Percentiles rank a stretch among this genome's conserved stretches.
Evolutionary conservation across 2,888 invertebrate species (phyloP).

Genomic region (Stenodera caucasica): DNA sequence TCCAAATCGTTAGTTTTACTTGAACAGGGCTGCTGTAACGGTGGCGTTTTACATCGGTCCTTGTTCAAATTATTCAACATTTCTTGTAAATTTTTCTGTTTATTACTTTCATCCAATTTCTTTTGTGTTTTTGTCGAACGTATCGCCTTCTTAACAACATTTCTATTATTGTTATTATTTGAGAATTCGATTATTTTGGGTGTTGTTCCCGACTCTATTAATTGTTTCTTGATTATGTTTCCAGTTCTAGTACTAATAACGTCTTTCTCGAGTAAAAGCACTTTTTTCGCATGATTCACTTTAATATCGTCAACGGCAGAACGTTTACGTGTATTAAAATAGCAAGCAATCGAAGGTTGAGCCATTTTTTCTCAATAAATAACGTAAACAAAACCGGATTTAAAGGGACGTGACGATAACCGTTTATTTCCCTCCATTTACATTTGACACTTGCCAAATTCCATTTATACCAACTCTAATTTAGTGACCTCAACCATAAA

Average conservation of each 20-base stretch:
- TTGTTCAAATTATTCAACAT: slow-evolving; percentile 41
- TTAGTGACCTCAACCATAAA: not conserved
- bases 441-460: not conserved
- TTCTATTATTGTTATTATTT: slow-evolving; percentile 13
- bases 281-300: slow-evolving; percentile 58
- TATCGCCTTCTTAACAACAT: slow-evolving; percentile 3
- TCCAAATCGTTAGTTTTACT: slow-evolving; percentile 54
- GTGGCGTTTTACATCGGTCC: not conserved
- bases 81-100: slow-evolving; percentile 45
- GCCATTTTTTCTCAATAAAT: slow-evolving; percentile 61
- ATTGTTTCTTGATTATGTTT: not conserved
- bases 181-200: not conserved
- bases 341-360: slow-evolving; percentile 75
- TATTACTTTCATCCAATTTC: slow-evolving; percentile 29
- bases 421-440: slow-evolving; percentile 43
- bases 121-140: slow-evolving; percentile 33
- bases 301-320: slow-evolving; percentile 68
- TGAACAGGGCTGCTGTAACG: not conserved
- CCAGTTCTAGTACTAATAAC: not conserved
- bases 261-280: slow-evolving; percentile 50
- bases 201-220: not conserved
- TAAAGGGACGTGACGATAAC: slow-evolving; percentile 39
- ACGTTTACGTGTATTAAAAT: slow-evolving; percentile 76
- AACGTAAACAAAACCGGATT: slow-evolving; percentile 28
- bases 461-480: not conserved